These are phyloP conservation scores for Datnioides undecimradiatus DNA, from an alignment of 2,113 vertebrate genomes.

Conservation along the genomic window DNA sequence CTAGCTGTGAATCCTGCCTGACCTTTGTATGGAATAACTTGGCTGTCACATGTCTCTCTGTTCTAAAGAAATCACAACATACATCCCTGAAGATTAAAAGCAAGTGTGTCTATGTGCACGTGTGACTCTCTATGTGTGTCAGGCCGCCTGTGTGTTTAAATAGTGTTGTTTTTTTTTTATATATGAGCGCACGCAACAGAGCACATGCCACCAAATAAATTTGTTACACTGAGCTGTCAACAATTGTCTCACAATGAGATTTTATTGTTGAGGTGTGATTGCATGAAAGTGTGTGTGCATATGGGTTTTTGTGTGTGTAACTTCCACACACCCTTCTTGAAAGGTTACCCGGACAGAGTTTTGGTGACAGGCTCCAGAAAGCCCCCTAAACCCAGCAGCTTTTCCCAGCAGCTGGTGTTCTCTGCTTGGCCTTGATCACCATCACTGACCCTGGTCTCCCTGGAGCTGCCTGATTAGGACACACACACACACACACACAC, in stretches of 20 bases:
- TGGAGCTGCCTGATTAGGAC: constrained; percentile 14
- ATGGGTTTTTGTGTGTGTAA: constrained; percentile 28
- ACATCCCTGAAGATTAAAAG: constrained; percentile 41
- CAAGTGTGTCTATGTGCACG: constrained; percentile 9
- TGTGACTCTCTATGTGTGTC: constrained; percentile 1
- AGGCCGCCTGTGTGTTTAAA: not conserved
- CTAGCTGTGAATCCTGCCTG: constrained; percentile 58
- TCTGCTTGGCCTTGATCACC: constrained; percentile 72
- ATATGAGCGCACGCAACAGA: too few species aligned
- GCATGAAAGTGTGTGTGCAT: constrained; percentile 12
- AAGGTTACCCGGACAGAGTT: constrained; percentile 74
- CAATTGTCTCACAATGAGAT: not conserved
- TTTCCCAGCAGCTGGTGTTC: constrained; percentile 76
- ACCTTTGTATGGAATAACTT: constrained; percentile 56
- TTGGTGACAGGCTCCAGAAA: constrained; percentile 77
- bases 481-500: constrained; percentile 8
- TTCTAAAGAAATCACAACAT: constrained; percentile 54
- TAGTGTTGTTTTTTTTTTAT: not conserved
- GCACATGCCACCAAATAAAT: not conserved
- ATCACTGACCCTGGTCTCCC: constrained; percentile 52
- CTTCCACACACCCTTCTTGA: constrained; percentile 40
- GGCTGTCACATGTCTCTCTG: constrained; percentile 51
- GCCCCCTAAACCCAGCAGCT: constrained; percentile 76
- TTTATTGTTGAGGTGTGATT: constrained; percentile 4
- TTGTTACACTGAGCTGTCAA: not conserved